phyloP scores from a whole-genome alignment of 2,888 invertebrate species.

The Prenolepis imparis region DNA sequence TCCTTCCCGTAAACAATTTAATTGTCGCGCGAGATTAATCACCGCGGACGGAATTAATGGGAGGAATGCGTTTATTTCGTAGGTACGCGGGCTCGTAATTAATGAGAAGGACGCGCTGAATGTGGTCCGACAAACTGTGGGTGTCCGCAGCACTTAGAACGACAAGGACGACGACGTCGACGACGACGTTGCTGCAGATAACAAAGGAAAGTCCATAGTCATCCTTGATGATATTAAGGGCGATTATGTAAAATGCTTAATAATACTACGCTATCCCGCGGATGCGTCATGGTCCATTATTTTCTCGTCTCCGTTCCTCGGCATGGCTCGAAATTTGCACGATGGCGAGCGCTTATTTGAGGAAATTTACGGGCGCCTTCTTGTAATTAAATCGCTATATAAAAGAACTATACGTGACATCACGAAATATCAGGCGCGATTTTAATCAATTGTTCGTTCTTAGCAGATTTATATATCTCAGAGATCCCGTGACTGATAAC shows the following conservation, averaged over 20 bases:
- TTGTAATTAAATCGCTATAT: slow-evolving; percentile 43
- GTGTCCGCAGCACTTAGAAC: slow-evolving; percentile 70
- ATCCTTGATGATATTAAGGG: slow-evolving; percentile 69
- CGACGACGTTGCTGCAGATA: slow-evolving; percentile 56
- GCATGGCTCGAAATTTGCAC: slow-evolving; percentile 26
- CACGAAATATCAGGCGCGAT: not conserved
- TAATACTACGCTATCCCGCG: slow-evolving; percentile 62
- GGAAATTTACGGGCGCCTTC: slow-evolving; percentile 33
- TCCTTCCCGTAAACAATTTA: slow-evolving; percentile 75
- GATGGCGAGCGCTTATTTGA: slow-evolving; percentile 30
- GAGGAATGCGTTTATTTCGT: slow-evolving; percentile 79
- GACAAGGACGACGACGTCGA: slow-evolving; percentile 52
- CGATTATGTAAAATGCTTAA: slow-evolving; percentile 78
- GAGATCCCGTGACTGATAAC: not conserved
- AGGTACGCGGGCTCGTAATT: slow-evolving; percentile 74
- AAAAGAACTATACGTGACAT: slow-evolving; percentile 18
- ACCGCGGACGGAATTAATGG: slow-evolving; percentile 77
- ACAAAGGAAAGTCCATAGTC: slow-evolving; percentile 77
- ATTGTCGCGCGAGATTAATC: slow-evolving; percentile 78
- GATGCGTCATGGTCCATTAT: slow-evolving; percentile 53
- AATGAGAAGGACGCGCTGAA: slow-evolving; percentile 76
- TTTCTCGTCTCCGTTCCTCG: slow-evolving; percentile 25
- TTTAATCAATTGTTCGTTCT: slow-evolving; percentile 2
- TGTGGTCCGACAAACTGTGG: slow-evolving; percentile 73
- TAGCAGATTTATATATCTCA: not conserved